Evolutionary conservation across 2,888 invertebrate genomes (phyloP).

Genomic region (Griposia aprilina): DNA sequence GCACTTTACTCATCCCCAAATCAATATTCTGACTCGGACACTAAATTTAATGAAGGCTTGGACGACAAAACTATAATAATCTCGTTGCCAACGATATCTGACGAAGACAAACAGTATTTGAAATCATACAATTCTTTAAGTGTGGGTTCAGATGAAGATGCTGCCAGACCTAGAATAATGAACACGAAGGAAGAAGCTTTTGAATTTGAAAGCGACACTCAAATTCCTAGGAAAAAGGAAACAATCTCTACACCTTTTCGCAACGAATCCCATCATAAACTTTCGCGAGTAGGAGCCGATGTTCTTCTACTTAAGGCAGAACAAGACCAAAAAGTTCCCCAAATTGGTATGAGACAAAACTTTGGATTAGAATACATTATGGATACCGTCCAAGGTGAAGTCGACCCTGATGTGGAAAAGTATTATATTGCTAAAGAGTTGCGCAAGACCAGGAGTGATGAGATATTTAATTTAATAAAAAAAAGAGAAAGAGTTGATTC

Average conservation of each 20-base stretch:
- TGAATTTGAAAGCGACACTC: slow-evolving; percentile 21
- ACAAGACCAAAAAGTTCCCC: slow-evolving; percentile 39
- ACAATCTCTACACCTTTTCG: slow-evolving; percentile 19
- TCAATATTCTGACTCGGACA: slow-evolving; percentile 62
- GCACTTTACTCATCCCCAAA: slow-evolving; percentile 69
- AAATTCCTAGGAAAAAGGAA: slow-evolving; percentile 28
- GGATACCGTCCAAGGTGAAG: slow-evolving; percentile 72
- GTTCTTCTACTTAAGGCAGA: slow-evolving; percentile 69
- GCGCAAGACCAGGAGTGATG: slow-evolving; percentile 75
- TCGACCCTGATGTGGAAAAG: slow-evolving; percentile 66
- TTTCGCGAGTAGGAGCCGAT: slow-evolving; percentile 75
- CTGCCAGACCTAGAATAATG: slow-evolving; percentile 8
- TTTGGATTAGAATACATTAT: slow-evolving; percentile 80
- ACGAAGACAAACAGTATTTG: slow-evolving; percentile 58
- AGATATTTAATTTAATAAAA: slow-evolving; percentile 63
- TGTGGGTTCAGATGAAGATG: slow-evolving; percentile 35
- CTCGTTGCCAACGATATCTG: slow-evolving; percentile 66
- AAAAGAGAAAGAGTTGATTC: slow-evolving; percentile 51
- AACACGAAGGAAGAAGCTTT: slow-evolving; percentile 18
- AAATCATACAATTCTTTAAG: slow-evolving; percentile 45
- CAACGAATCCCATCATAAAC: slow-evolving; percentile 71
- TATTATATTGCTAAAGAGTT: slow-evolving; percentile 60
- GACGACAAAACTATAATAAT: slow-evolving; percentile 44
- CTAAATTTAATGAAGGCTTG: slow-evolving; percentile 57
- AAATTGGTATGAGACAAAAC: slow-evolving; percentile 48